Conservation (phyloP, 1,140 invertebrate species). For the Bradysia coprophila region DNA sequence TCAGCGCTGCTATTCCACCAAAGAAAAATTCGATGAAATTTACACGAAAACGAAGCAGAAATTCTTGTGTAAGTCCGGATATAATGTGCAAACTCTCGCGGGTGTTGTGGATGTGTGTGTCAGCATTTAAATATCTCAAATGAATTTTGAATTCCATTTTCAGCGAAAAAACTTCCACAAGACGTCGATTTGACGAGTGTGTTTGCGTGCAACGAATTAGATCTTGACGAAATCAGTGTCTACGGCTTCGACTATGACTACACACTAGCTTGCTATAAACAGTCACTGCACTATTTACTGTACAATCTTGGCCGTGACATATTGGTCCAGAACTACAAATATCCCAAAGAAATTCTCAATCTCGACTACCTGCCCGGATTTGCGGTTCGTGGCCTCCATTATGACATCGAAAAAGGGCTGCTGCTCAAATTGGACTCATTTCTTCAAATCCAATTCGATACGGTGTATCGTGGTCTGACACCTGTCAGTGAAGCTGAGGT, state of each 20-base stretch:
- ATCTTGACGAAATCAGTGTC: constrained; percentile 77
- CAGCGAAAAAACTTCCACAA: constrained; percentile 71
- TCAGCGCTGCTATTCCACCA: too few species aligned
- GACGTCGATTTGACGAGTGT: constrained; percentile 73
- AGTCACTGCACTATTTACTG: constrained; percentile 73
- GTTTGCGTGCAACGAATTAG: constrained; percentile 94
- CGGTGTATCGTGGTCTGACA: constrained; percentile 78
- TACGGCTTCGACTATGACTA: constrained; percentile 99
- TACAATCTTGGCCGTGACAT: constrained; percentile 80
- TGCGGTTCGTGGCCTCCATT: constrained; percentile 86
- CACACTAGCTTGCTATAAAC: constrained; percentile 89
- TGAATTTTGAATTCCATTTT: constrained; percentile 1
- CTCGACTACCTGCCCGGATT: constrained; percentile 78
- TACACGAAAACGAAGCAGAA: constrained; percentile 25
- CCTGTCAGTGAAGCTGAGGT: constrained; percentile 73
- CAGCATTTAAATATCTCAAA: constrained; percentile 5
- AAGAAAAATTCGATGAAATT: constrained; percentile 23
- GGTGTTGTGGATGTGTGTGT: constrained; percentile 5
- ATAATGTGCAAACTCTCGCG: constrained; percentile 5
- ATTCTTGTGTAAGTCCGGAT: constrained; percentile 26
- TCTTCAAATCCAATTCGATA: constrained; percentile 86
- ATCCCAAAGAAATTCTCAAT: constrained; percentile 66
- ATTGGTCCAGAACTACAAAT: constrained; percentile 78
- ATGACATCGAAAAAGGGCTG: constrained; percentile 90
- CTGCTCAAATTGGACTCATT: constrained; percentile 91